phyloP scores from a whole-genome alignment of 2,888 invertebrate species.

The Agrilus mali region DNA sequence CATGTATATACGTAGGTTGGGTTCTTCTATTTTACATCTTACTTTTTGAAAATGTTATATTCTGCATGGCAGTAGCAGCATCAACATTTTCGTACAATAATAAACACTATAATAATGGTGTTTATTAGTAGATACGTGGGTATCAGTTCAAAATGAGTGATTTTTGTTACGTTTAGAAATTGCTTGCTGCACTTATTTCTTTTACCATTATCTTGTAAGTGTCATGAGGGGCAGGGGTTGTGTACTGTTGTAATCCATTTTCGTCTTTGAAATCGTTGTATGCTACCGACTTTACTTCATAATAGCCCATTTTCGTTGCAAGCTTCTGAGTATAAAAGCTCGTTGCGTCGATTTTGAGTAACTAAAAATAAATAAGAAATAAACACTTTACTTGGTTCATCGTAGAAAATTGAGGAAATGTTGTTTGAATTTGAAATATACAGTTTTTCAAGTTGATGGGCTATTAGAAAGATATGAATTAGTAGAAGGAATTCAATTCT shows the following conservation, averaged over 20 bases:
- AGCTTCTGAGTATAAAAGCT: constrained; percentile 69
- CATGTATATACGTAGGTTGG: not conserved
- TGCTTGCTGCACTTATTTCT: too few species aligned
- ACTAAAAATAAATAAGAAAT: constrained; percentile 35
- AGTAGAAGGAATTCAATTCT: too few species aligned
- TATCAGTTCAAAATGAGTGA: not conserved
- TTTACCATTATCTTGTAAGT: constrained; percentile 32
- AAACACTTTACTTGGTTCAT: not conserved
- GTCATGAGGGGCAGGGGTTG: constrained; percentile 55
- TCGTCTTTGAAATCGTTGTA: constrained; percentile 60
- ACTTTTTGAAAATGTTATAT: constrained; percentile 26
- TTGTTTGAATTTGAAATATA: too few species aligned
- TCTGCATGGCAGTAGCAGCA: constrained; percentile 36
- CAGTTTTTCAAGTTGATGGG: too few species aligned
- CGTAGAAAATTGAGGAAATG: too few species aligned
- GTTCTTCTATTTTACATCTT: not conserved
- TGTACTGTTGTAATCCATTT: constrained; percentile 45
- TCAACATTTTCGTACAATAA: constrained; percentile 25
- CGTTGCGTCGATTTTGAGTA: constrained; percentile 72
- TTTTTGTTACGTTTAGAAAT: too few species aligned
- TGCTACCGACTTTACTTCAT: constrained; percentile 47
- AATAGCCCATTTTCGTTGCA: constrained; percentile 53
- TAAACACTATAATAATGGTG: not conserved
- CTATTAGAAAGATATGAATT: too few species aligned
- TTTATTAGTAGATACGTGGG: not conserved